Evolutionary conservation across 2,113 vertebrate species (phyloP).

Genomic region (Tupaia tana): DNA sequence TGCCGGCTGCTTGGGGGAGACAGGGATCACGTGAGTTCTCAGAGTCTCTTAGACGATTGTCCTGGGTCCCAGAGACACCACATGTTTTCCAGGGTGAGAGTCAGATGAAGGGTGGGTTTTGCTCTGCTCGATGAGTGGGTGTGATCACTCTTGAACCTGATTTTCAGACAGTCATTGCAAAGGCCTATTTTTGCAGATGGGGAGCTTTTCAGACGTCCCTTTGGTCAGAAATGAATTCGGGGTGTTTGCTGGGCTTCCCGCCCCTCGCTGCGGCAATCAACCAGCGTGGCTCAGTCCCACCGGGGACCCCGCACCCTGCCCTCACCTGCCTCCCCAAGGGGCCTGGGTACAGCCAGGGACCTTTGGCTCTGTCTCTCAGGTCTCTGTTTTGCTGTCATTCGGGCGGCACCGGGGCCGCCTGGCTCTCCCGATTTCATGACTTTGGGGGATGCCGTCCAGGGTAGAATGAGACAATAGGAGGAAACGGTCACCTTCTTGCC

Average conservation of each 20-base stretch:
- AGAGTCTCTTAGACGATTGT: neutral
- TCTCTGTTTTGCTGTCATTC: conserved; percentile 25
- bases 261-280: neutral
- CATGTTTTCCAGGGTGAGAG: conserved; percentile 77
- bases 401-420: conserved; percentile 58
- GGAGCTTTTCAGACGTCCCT: conserved; percentile 58
- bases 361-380: neutral
- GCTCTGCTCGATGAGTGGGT: conserved; percentile 36
- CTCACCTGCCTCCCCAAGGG: neutral
- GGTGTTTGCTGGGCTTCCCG: neutral
- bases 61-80: conserved; percentile 64
- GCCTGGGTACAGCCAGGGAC: neutral
- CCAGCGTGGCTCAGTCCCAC: neutral
- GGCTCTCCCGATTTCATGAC: conserved; percentile 52
- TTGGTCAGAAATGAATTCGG: neutral
- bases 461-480: neutral
- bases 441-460: neutral
- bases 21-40: neutral
- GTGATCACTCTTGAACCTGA: conserved; percentile 46
- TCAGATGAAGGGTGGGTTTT: conserved; percentile 48
- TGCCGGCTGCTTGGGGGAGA: neutral
- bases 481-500: neutral
- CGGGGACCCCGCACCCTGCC: neutral
- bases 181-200: conserved; percentile 70
- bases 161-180: conserved; percentile 64